Evolutionary conservation across 2,888 invertebrate species (phyloP).

Genomic region (Thyatira batis): DNA sequence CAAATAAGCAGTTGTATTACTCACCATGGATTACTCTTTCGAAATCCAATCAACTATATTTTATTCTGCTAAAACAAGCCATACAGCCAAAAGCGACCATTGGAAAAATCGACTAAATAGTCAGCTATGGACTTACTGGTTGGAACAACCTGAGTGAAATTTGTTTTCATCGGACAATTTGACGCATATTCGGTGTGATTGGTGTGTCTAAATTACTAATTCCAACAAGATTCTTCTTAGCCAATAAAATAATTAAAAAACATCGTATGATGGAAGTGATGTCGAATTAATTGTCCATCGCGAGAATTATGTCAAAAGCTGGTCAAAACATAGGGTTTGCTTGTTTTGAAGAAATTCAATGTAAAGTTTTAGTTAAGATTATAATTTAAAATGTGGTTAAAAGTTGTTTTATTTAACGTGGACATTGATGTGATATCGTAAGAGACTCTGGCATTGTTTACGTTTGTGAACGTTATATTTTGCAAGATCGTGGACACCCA

Average conservation of each 20-base stretch:
- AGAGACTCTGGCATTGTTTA: constrained; percentile 33
- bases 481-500: constrained; percentile 51
- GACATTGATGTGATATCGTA: constrained; percentile 29
- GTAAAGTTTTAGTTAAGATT: constrained; percentile 19
- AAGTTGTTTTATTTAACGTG: constrained; percentile 14
- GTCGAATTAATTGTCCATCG: constrained; percentile 11
- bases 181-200: neutral
- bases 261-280: neutral
- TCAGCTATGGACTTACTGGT: too few species aligned
- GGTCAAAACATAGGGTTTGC: constrained; percentile 60
- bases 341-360: constrained; percentile 55
- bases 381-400: constrained; percentile 24
- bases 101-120: too few species aligned
- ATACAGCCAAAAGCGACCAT: too few species aligned
- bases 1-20: too few species aligned
- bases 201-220: neutral
- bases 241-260: neutral
- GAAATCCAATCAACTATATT: too few species aligned
- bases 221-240: neutral
- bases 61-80: too few species aligned
- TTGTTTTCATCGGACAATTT: neutral
- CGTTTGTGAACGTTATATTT: constrained; percentile 32
- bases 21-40: too few species aligned
- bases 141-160: too few species aligned
- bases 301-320: constrained; percentile 45